Base-by-base conservation (phyloP, 2,888 invertebrate genomes). In the Meteorus cinctellus region DNA sequence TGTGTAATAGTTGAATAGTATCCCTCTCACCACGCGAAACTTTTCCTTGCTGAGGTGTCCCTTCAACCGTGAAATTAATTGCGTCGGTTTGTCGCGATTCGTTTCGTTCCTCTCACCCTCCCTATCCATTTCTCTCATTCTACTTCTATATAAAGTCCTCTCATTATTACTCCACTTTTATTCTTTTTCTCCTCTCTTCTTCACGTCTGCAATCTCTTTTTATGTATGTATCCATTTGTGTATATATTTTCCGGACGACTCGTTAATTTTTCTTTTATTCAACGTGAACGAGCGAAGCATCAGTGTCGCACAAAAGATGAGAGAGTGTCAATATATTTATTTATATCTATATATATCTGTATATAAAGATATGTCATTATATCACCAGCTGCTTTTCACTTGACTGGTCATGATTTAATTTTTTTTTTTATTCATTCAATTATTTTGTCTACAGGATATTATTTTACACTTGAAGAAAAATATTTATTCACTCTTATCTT, bases 41-140 rank as follows among this genome's bases (percentile, higher is more conserved):
- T 74, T 74, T 75, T 70, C 73, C 70, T 59, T 55, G 45, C 36
- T 27, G 71, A 41, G 59, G 79, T 72, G 75, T 74, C 75, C 77
- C 68, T 67, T 72, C 70, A 66, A 74, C 77, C 73, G 76, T 74
- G 62, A 81, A 78, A 81, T 81, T 81, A 81, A 81, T 81, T 81
- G 79, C 81, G 77, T 79, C 78, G 73, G 77, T 72, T 75, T 79
- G 79, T 77, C 77, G 76, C 68, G 67, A 75, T 45, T 62, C 45
- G 63, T 63, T 72, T 72, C 66, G 67, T 71, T 65, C 27, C 75
- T 66, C 69, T 55, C 62, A 48, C 19, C 36, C 69, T 31, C 34
- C 19, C 34, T 62, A 12, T 16, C 51, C 70, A 59, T 36, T 69
- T 68, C 19, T 24, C 66, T 79, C 19, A 19, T 14, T 34, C 27